These are phyloP conservation scores for Schizopygopsis malacanthus DNA, from an alignment of 2,797 vertebrate genomes.

Conservation along the genomic window DNA sequence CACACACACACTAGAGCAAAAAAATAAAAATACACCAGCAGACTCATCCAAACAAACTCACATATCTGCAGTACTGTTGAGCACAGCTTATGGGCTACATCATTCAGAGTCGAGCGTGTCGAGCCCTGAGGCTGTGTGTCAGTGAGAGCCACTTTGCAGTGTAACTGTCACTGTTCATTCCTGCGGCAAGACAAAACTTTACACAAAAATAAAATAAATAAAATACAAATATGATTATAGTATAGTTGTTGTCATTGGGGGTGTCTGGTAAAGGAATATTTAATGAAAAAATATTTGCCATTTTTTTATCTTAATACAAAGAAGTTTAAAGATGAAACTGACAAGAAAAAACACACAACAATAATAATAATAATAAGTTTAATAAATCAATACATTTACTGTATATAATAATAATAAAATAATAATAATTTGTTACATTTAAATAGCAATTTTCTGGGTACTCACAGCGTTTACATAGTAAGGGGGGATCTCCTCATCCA, in stretches of 20 bases:
- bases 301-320: too few species aligned
- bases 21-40: not conserved
- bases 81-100: not conserved
- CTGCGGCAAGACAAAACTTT: not conserved
- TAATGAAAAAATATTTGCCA: too few species aligned
- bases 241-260: not conserved
- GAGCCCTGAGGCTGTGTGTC: constrained; percentile 19
- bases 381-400: too few species aligned
- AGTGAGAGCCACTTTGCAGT: not conserved
- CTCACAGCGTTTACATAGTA: too few species aligned
- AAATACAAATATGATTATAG: not conserved
- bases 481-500: too few species aligned
- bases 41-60: constrained; percentile 1
- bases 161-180: not conserved
- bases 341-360: too few species aligned
- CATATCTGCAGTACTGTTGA: not conserved
- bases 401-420: too few species aligned
- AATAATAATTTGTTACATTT: too few species aligned
- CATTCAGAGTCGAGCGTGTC: not conserved
- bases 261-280: too few species aligned
- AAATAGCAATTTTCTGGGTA: too few species aligned
- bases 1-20: constrained; percentile 8
- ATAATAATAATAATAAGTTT: too few species aligned
- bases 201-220: not conserved
- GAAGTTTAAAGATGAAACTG: too few species aligned